Conservation (phyloP, 2,888 invertebrate species). For the Papilio elwesi region DNA sequence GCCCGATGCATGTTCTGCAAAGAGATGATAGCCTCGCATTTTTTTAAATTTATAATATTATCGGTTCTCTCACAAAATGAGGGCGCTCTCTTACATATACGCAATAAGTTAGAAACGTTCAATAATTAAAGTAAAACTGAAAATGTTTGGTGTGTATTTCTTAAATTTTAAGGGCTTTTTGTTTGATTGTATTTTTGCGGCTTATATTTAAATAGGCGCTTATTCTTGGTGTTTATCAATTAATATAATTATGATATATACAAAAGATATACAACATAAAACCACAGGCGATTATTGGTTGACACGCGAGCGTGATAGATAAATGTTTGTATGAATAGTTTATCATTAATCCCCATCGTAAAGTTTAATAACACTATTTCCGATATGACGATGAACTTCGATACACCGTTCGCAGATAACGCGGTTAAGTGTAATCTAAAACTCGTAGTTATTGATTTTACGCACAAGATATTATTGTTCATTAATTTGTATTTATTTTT, state of each 20-base stretch:
- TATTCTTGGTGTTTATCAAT: background rate
- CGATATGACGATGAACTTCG: slow-evolving; percentile 32
- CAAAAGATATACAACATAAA: too few species aligned
- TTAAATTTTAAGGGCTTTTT: too few species aligned
- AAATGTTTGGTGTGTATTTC: too few species aligned
- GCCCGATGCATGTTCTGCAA: too few species aligned
- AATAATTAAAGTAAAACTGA: too few species aligned
- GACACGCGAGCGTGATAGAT: background rate
- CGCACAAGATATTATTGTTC: background rate
- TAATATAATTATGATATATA: too few species aligned
- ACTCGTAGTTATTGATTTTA: slow-evolving; percentile 8
- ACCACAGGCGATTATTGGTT: background rate
- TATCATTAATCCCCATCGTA: slow-evolving; percentile 21
- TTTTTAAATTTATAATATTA: too few species aligned
- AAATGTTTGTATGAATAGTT: slow-evolving; percentile 13
- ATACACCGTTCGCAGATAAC: slow-evolving; percentile 32
- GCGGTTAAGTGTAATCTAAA: slow-evolving; percentile 24
- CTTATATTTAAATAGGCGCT: background rate
- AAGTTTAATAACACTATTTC: slow-evolving; percentile 31
- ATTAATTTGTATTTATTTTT: background rate
- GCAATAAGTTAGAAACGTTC: too few species aligned
- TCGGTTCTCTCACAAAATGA: too few species aligned
- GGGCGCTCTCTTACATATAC: too few species aligned
- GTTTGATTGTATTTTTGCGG: background rate
- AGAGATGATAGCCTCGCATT: too few species aligned